Evolutionary conservation across 2,797 vertebrate species (phyloP).

Genomic region (Nyctibius grandis): DNA sequence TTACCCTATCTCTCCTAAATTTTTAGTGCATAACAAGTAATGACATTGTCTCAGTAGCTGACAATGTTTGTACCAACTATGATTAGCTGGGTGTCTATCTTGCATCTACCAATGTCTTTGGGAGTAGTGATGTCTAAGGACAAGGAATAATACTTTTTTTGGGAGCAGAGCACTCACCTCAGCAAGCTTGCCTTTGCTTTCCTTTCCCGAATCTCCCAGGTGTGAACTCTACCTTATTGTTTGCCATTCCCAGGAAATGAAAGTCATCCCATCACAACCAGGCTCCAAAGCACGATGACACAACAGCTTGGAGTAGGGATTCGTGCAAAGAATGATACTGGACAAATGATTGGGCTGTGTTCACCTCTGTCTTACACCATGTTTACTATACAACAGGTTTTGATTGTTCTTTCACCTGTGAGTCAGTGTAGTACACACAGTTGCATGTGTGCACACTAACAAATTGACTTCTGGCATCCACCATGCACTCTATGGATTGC

Average conservation of each 20-base stretch:
- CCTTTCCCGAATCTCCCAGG: neutral
- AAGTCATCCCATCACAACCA: neutral
- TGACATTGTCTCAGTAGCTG: neutral
- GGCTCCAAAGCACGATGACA: neutral
- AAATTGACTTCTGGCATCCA: neutral
- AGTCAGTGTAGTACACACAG: neutral
- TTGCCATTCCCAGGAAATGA: neutral
- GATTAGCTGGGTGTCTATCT: neutral
- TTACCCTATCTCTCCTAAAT: neutral
- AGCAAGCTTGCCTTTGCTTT: neutral
- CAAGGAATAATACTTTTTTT: neutral
- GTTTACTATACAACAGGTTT: neutral
- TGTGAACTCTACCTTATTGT: neutral
- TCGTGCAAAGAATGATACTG: neutral
- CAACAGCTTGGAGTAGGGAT: neutral
- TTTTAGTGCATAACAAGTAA: neutral
- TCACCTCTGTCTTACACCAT: neutral
- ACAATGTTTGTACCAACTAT: neutral
- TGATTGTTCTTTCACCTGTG: neutral
- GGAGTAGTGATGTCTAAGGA: neutral
- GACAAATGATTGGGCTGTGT: neutral
- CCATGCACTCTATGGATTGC: neutral
- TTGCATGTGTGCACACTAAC: neutral
- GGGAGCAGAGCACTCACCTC: neutral
- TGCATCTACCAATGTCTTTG: neutral